Percentiles rank a stretch among this genome's conserved stretches.
phyloP scores from a whole-genome alignment of 2,888 invertebrate species.

The Trichogramma dendrolimi region DNA sequence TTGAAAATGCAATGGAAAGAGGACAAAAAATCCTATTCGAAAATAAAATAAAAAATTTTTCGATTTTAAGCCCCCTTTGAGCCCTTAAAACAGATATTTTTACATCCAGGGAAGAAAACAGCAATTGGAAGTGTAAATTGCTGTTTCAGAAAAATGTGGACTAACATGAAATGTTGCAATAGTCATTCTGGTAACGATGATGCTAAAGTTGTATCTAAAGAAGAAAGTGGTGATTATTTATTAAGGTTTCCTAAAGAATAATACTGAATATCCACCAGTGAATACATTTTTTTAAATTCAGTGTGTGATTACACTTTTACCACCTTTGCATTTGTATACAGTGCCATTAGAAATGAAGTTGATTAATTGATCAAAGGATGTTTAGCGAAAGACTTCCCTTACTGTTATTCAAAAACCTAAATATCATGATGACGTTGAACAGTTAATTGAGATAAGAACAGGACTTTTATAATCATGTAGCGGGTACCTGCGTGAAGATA shows the following conservation, averaged over 20 bases:
- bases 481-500: slow-evolving; percentile 86
- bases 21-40: too few relatives aligned
- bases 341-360: too few relatives aligned
- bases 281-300: slow-evolving; percentile 28
- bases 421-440: too few relatives aligned
- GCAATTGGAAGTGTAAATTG: slow-evolving; percentile 42
- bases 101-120: slow-evolving; percentile 37
- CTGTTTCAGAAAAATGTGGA: neutral
- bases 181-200: slow-evolving; percentile 37
- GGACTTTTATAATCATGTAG: slow-evolving; percentile 73
- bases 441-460: too few relatives aligned
- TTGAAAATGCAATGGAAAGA: too few relatives aligned
- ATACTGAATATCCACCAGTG: slow-evolving; percentile 27
- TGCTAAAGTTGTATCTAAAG: slow-evolving; percentile 40
- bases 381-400: too few relatives aligned
- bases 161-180: slow-evolving; percentile 30
- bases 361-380: too few relatives aligned
- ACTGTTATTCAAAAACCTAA: too few relatives aligned
- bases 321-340: too few relatives aligned
- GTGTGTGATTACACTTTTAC: neutral
- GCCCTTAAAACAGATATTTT: slow-evolving; percentile 42
- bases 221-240: slow-evolving; percentile 18
- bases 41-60: too few relatives aligned
- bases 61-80: too few relatives aligned
- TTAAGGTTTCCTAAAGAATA: neutral